These are phyloP conservation scores for Phalangium opilio DNA, from an alignment of 2,888 invertebrate genomes.

Conservation along the genomic window DNA sequence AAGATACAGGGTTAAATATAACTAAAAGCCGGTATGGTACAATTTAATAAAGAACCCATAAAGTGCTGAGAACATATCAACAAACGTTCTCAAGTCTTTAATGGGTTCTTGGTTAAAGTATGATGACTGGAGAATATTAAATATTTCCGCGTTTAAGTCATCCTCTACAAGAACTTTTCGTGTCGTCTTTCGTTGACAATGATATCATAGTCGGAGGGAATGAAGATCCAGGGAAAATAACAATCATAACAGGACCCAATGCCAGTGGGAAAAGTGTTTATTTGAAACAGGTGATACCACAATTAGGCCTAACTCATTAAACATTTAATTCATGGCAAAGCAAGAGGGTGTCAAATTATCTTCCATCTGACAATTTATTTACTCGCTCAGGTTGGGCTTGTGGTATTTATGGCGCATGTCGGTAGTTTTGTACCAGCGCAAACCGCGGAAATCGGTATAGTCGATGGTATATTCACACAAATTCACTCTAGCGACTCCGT, in stretches of 20 bases:
- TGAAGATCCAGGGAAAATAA: slow-evolving; percentile 41
- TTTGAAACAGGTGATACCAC: slow-evolving; percentile 56
- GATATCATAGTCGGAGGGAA: slow-evolving; percentile 46
- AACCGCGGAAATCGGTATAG: slow-evolving; percentile 49
- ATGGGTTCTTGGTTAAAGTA: no score
- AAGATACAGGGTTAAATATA: slow-evolving; percentile 38
- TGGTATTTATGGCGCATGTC: slow-evolving; percentile 70
- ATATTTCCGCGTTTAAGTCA: no score
- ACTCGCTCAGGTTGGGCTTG: slow-evolving; percentile 40
- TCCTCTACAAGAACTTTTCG: slow-evolving; percentile 53
- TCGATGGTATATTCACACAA: slow-evolving; percentile 58
- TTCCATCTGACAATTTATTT: no score
- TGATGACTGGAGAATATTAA: no score
- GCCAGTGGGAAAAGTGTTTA: slow-evolving; percentile 84
- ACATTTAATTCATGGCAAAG: no score
- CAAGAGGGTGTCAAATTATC: no score
- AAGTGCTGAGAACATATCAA: no score
- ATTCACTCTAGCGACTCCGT: slow-evolving; percentile 62
- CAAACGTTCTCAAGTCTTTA: no score
- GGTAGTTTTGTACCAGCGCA: slow-evolving; percentile 79
- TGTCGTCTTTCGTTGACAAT: slow-evolving; percentile 55
- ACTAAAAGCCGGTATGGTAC: slow-evolving; percentile 40
- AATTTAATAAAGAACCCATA: no score
- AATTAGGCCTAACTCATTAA: no score
- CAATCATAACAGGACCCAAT: slow-evolving; percentile 76